A percentile compares a stretch with the other conserved stretches of the same genome.
Evolutionary conservation across 2,888 invertebrate genomes (phyloP).

Genomic region (Nipponacmea schrenckii): DNA sequence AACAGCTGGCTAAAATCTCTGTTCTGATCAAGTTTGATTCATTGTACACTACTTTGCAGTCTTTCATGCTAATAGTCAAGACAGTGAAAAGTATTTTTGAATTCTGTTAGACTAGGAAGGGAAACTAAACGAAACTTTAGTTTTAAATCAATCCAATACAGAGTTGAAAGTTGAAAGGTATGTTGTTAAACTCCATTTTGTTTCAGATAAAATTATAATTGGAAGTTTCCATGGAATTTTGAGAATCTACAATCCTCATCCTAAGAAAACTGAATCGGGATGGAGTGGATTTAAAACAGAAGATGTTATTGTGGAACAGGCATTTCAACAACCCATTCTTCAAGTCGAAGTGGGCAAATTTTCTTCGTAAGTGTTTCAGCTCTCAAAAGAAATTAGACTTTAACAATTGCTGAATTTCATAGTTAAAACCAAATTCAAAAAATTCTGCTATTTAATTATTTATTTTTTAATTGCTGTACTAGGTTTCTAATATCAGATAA

Average conservation of each 20-base stretch:
- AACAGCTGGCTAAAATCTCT: background rate
- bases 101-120: background rate
- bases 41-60: too few relatives aligned
- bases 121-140: too few relatives aligned
- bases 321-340: slow-evolving; percentile 80
- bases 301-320: slow-evolving; percentile 80
- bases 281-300: slow-evolving; percentile 61
- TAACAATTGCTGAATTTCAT: background rate
- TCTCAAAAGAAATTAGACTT: background rate
- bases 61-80: too few relatives aligned
- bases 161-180: too few relatives aligned
- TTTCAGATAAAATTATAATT: slow-evolving; percentile 77
- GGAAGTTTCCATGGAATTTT: slow-evolving; percentile 85
- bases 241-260: slow-evolving; percentile 77
- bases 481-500: too few relatives aligned
- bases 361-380: slow-evolving; percentile 76
- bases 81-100: background rate
- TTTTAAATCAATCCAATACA: too few relatives aligned
- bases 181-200: too few relatives aligned
- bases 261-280: slow-evolving; percentile 68
- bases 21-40: background rate
- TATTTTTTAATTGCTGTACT: too few relatives aligned
- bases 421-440: slow-evolving; percentile 74
- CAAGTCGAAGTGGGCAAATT: slow-evolving; percentile 86
- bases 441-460: slow-evolving; percentile 64